Evolutionary conservation across 2,888 invertebrate genomes (phyloP), one percentile per base, ranked within the genome.

Genomic region (Dilophus febrilis): DNA sequence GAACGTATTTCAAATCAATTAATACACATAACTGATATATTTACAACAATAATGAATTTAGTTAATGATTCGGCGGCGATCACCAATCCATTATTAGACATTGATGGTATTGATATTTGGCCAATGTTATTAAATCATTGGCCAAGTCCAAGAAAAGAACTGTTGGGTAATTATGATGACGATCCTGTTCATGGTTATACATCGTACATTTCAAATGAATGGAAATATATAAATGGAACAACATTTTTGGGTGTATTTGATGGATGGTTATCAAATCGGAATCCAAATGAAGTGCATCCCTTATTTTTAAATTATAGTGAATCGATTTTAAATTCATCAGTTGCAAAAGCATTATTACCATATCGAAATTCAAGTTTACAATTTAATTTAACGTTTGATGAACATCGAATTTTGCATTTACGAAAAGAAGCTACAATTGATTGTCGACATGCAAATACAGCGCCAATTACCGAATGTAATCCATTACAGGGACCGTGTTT

Each of bases 1-100:
- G 53, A 65, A 12, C 67, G 71, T 48, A 67, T 82, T 1, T 72
- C 70, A 10, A 59, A 68, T 16, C 65, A 74, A 37, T 61, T 85
- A 37, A 72, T 88, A 54, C 86, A 87, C 53, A 72, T 88, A 11
- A 72, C 74, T 4, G 90, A 91, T 57, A 85, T 84, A 79, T 55
- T 88, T 30, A 87, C 90, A 0, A 88, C 90, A 0, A 58, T 38
- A 1, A 22, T 22, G 5, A 22, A 22, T 22, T 22, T 22, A 6
- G 22, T 8, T 6, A 22, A 22, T 22, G 22, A 6, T 6, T 6
- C 22, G 8, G 8, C 8, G 4, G 5, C 5, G 4, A 22, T 22
- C 8, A 4, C 22, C 4, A n/a, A n/a, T n/a, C n/a, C n/a, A n/a
- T n/a, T n/a, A n/a, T 22, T 8, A 22, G 22, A 13, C 13, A 49